phyloP scores from a whole-genome alignment of 1,140 invertebrate genomes.

The Stenopsyche tienmushanensis region DNA sequence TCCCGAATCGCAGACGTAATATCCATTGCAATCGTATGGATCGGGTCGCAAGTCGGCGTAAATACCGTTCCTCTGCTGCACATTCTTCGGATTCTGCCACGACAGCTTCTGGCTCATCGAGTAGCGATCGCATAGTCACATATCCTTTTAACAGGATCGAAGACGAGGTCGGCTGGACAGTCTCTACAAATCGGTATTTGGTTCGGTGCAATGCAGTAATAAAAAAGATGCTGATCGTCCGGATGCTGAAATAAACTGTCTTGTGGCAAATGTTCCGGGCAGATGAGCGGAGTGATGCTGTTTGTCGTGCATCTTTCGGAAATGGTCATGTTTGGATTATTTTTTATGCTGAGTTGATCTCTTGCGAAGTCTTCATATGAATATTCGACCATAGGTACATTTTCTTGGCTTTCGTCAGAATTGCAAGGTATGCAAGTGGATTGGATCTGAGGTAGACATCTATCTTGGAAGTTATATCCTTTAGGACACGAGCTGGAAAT shows the following conservation, averaged over 20 bases:
- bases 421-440: slow-evolving; percentile 4
- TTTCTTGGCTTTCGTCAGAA: slow-evolving; percentile 2
- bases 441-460: background rate
- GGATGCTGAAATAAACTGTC: slow-evolving; percentile 42
- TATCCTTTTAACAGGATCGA: slow-evolving; percentile 44
- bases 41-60: slow-evolving; percentile 46
- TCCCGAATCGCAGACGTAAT: slow-evolving; percentile 59
- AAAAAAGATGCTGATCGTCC: slow-evolving; percentile 44
- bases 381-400: too few relatives aligned
- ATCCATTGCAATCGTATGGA: slow-evolving; percentile 56
- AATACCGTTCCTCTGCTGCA: background rate
- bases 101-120: slow-evolving; percentile 33
- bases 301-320: slow-evolving; percentile 35
- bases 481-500: slow-evolving; percentile 20
- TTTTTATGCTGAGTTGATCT: background rate
- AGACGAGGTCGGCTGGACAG: slow-evolving; percentile 46
- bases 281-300: slow-evolving; percentile 29
- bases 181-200: slow-evolving; percentile 42
- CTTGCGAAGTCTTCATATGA: background rate
- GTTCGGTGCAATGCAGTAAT: slow-evolving; percentile 38
- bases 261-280: slow-evolving; percentile 10
- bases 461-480: slow-evolving; percentile 11
- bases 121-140: slow-evolving; percentile 46
- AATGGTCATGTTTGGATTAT: slow-evolving; percentile 28
- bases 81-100: background rate